Base-by-base conservation (phyloP, 1,140 invertebrate species). In the Ectropis grisescens region DNA sequence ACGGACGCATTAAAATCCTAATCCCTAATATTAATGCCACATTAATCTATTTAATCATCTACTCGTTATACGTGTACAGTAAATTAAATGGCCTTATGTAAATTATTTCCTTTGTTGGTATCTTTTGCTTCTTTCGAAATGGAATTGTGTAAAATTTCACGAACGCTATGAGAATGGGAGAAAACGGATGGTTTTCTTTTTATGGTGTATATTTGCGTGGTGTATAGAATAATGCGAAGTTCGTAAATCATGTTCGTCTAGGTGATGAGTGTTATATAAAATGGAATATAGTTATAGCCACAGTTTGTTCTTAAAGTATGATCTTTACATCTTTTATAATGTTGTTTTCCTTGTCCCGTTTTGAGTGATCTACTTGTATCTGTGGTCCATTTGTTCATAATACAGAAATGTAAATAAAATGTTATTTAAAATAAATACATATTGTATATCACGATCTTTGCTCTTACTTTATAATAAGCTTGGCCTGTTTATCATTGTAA, bases 31-130 rank as follows among this genome's bases (percentile, higher is more conserved):
- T 74, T 64, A 72, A 61, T 71, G 56, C 62, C 59, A 71, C 67
- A 76, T 75, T 80, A 75, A 71, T 69, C 70, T 76, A 61, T 58
- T 60, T 68, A 70, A 72, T 81, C 72, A 74, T 78, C 70, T 78
- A 68, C 51, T 76, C 55, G 66, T 81, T 74, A 74, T 61, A 67
- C 61, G 53, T 81, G 72, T 81, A 81, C 72, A 78, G 72, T 81
- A 60, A 67, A 61, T 66, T 65, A 64, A 74, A 80, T 80, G 68
- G 72, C 76, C 76, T 81, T 81, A 81, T 76, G 72, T 81, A 74
- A 69, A 72, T 69, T 72, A 69, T 78, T 76, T 70, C 59, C 53
- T 62, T 74, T 55, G 58, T 75, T 68, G 50, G 42, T 58, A 55
- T 61, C 48, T 49, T 56, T 61, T 65, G 72, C 72, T 78, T 78